A percentile compares a stretch with the other conserved stretches of the same genome.
Conservation (phyloP, 2,113 vertebrate genomes). For the Tragelaphus scriptus region DNA sequence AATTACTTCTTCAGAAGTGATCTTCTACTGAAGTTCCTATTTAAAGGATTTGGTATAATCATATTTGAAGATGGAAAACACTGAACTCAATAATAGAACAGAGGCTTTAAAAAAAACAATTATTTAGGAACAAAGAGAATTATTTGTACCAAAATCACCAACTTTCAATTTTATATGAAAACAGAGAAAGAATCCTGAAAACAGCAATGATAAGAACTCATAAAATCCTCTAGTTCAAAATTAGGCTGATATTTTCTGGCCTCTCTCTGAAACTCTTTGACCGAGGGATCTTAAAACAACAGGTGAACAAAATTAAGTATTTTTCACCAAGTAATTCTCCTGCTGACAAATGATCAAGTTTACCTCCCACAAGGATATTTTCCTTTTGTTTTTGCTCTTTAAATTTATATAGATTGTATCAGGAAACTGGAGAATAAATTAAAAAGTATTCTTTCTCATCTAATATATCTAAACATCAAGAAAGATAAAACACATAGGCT, state of each 20-base stretch:
- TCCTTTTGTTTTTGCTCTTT: not conserved
- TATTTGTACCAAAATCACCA: not conserved
- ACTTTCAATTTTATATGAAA: not conserved
- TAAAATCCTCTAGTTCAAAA: not conserved
- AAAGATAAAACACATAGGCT: not conserved
- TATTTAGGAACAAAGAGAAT: constrained; percentile 14
- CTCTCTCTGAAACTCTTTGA: constrained; percentile 16
- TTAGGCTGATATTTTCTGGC: not conserved
- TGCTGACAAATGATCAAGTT: not conserved
- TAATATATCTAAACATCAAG: not conserved
- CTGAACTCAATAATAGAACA: not conserved
- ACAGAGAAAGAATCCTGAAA: not conserved
- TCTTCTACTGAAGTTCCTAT: not conserved
- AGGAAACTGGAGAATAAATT: not conserved
- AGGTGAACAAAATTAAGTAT: constrained; percentile 14
- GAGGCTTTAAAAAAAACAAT: not conserved
- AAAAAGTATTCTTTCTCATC: constrained; percentile 5
- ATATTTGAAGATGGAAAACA: constrained; percentile 12
- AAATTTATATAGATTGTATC: not conserved
- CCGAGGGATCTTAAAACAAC: not conserved
- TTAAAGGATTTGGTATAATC: not conserved
- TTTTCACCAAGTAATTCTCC: not conserved
- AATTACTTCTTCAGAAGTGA: constrained; percentile 39
- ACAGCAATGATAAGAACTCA: not conserved
- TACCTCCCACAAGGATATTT: not conserved